Evolutionary conservation across 2,888 invertebrate genomes (phyloP).

Genomic region (Aethes cnicana): DNA sequence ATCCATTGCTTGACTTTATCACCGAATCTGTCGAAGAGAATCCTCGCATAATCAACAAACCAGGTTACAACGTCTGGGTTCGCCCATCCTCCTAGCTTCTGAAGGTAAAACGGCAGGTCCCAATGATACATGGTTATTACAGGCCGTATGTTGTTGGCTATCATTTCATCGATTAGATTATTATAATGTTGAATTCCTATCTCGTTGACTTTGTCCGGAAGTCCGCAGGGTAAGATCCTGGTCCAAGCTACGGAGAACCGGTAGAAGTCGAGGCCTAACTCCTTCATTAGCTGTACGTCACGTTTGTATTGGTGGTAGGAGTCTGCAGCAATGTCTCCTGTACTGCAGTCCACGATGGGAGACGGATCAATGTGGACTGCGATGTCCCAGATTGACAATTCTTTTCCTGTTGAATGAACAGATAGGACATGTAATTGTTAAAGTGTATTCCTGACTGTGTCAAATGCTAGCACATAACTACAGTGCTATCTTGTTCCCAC

Average conservation of each 20-base stretch:
- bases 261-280: slow-evolving; percentile 77
- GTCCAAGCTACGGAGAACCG: slow-evolving; percentile 85
- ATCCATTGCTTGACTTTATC: slow-evolving; percentile 79
- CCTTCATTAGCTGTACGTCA: slow-evolving; percentile 67
- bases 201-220: slow-evolving; percentile 73
- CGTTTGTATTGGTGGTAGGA: slow-evolving; percentile 84
- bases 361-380: slow-evolving; percentile 49
- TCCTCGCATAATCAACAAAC: slow-evolving; percentile 80
- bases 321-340: slow-evolving; percentile 84
- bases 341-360: slow-evolving; percentile 39
- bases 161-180: slow-evolving; percentile 81
- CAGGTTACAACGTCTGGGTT: slow-evolving; percentile 78
- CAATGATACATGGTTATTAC: slow-evolving; percentile 84
- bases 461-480: too few relatives aligned
- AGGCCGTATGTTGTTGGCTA: slow-evolving; percentile 80
- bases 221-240: slow-evolving; percentile 84
- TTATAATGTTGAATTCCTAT: slow-evolving; percentile 85
- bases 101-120: slow-evolving; percentile 81
- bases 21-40: slow-evolving; percentile 74
- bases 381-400: slow-evolving; percentile 82
- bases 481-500: too few relatives aligned
- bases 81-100: slow-evolving; percentile 83
- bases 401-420: slow-evolving; percentile 77
- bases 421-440: too few relatives aligned
- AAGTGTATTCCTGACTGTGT: too few relatives aligned